Evolutionary conservation across 2,113 vertebrate genomes (phyloP), one percentile per base, ranked within the genome.

Genomic region (Clinocottus analis): DNA sequence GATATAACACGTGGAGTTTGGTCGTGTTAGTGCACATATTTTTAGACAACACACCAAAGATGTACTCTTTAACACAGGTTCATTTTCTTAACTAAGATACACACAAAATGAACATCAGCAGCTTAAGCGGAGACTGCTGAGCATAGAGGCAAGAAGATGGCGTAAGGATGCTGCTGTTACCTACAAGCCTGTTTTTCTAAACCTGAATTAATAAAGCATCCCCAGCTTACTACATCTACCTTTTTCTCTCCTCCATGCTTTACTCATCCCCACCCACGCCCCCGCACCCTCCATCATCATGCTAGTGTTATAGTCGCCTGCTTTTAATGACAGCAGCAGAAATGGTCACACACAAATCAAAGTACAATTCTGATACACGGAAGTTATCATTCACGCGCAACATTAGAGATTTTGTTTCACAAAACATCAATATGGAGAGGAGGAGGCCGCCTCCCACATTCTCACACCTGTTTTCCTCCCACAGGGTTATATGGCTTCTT

Each of bases 401-500:
- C 53, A 56, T 67, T 19, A 43, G 7, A 78, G 16, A 45, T 70
- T 63, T 75, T 19, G 5, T 49, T 35, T 64, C 31, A 59, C 9
- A 45, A 37, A 23, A 65, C 75, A 73, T 78, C 58, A 37, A 73
- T 5, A 78, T 49, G 47, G 45, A 62, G 67, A 80, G 53, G 59
- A 56, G 41, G 70, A 78, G 66, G 68, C 61, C 23, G n/a, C 68
- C 74, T 74, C 79, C 21, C 64, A 77, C 60, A 75, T 70, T 83
- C 55, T 68, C 49, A 75, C 45, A 58, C 60, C 61, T 64, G 69
- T n/a, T 58, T 59, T 37, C 65, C 63, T 39, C 65, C 70, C 58
- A 81, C 53, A 75, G 45, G 70, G 47, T 69, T 63, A 49, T 85
- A 89, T 91, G 88, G 90, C 88, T 91, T 91, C 70, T 86, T 49